A percentile compares a stretch with the other conserved stretches of the same genome.
phyloP scores from a whole-genome alignment of 2,797 vertebrate genomes.

The Moxostoma hubbsi region DNA sequence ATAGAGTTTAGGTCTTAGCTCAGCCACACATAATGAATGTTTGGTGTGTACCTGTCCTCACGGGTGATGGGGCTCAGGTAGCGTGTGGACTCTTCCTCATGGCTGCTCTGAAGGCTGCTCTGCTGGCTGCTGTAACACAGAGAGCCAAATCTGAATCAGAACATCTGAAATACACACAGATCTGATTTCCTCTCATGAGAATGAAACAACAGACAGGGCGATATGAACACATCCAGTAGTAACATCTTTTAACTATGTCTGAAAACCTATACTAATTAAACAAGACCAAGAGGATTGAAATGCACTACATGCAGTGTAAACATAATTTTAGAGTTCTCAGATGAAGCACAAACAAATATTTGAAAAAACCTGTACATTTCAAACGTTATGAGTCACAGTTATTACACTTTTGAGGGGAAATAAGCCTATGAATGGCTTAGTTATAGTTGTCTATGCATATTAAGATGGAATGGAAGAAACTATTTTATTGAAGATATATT shows the following conservation, averaged over 20 bases:
- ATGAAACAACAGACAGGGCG: neutral
- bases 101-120: constrained; percentile 83
- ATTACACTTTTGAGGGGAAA: no score
- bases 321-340: no score
- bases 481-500: no score
- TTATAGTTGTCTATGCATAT: no score
- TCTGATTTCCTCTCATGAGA: neutral
- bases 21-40: neutral
- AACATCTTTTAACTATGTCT: neutral
- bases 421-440: no score
- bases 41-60: constrained; percentile 74
- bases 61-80: constrained; percentile 77
- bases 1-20: neutral
- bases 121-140: constrained; percentile 75
- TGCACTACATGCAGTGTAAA: no score
- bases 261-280: no score
- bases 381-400: no score
- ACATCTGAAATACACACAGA: constrained; percentile 1
- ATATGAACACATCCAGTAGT: neutral
- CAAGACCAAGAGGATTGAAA: no score
- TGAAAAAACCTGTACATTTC: no score
- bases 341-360: no score
- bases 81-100: constrained; percentile 76
- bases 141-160: constrained; percentile 10
- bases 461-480: no score